Evolutionary conservation across 2,888 invertebrate species (phyloP).

Genomic region (Agonopterix heracliana): DNA sequence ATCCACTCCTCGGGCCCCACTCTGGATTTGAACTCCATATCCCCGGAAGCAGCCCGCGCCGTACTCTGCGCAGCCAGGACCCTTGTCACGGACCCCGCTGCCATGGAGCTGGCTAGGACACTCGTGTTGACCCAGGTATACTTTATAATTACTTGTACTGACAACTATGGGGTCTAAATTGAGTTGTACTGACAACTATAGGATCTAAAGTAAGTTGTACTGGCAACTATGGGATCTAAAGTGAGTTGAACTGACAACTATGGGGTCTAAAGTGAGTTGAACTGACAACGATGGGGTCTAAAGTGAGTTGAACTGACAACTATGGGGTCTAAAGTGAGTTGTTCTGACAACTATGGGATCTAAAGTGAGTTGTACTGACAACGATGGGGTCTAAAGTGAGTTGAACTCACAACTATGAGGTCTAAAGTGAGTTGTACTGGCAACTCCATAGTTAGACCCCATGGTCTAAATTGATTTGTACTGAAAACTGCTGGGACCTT

Average conservation of each 20-base stretch:
- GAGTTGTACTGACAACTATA: background rate
- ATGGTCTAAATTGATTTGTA: conserved; percentile 19
- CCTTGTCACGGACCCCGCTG: conserved; percentile 56
- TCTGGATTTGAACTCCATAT: conserved; percentile 43
- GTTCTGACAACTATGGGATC: no score
- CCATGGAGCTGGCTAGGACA: conserved; percentile 54
- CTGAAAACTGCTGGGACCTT: conserved; percentile 54
- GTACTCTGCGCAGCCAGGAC: conserved; percentile 58
- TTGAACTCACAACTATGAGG: no score
- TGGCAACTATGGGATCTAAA: no score
- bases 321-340: no score
- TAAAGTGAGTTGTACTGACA: no score
- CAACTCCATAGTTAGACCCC: no score
- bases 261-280: no score
- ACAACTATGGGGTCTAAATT: background rate
- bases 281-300: no score
- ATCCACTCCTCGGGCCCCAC: conserved; percentile 31
- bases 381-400: no score
- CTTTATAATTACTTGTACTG: background rate
- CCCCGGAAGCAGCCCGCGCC: conserved; percentile 63
- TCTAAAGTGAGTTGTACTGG: no score
- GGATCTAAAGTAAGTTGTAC: background rate
- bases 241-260: no score
- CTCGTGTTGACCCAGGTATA: conserved; percentile 62
- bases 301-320: no score